Base-by-base conservation (phyloP, 2,797 vertebrate genomes). In the Pogonophryne albipinna region DNA sequence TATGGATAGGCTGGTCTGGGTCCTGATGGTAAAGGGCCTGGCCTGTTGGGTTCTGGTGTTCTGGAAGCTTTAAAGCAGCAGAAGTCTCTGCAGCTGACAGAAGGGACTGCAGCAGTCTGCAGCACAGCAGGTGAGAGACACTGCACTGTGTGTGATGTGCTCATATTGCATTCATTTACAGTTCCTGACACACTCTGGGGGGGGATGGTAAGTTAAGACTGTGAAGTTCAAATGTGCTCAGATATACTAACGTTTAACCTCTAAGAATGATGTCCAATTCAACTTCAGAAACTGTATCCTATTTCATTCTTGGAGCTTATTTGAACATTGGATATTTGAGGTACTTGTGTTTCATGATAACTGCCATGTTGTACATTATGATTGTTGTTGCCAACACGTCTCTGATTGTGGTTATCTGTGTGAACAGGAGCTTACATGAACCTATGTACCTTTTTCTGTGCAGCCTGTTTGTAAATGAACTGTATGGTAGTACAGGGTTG, bases 391-490 rank as follows among this genome's bases (percentile, higher is more conserved):
- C 44, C 3, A 88, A 90, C 51, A 20, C 4, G 11, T 19, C 11
- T 12, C 10, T 57, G 10, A 6, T 58, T 7, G 56, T 11, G 17
- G 52, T 55, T 10, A 55, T 55, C 52, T 55, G 52, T 55, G 4
- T 12, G 6, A 58, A 19, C 56, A 58, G 56, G 12, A 58, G 34
- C 34, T 58, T 58, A 58, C 56, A 58, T 58, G 56, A 58, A 58
- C 56, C 56, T 58, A 92, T 92, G 90, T 93, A 58, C 56, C 34
- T 55, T 27, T 15, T 53, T 23, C 6, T 53, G 14, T 31, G 23
- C 52, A 53, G 52, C 52, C 52, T 53, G 20, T 55, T 55, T 55
- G 52, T 31, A 31, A 55, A 55, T 55, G 52, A 31, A 31, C 52
- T 55, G 52, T 55, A 55, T 55, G 52, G 52, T 31, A 74, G 78